phyloP scores from a whole-genome alignment of 2,797 vertebrate genomes.

The Betta splendens region DNA sequence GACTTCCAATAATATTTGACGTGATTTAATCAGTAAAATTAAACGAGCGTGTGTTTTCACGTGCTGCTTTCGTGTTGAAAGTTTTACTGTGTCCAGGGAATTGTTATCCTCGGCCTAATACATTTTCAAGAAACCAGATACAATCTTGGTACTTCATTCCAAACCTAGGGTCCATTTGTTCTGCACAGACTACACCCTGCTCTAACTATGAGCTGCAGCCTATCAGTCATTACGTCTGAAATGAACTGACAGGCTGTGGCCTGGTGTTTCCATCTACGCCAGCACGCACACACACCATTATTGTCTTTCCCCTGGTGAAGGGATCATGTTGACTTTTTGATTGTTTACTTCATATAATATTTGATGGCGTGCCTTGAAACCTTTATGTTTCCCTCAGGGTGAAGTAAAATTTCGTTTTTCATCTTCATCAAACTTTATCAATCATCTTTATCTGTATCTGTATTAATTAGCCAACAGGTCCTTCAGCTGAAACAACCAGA shows the following conservation, averaged over 20 bases:
- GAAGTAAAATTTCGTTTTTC: too few relatives aligned
- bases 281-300: background rate
- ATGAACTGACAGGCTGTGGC: conserved; percentile 1
- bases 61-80: background rate
- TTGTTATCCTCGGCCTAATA: conserved; percentile 16
- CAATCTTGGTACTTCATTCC: conserved; percentile 45
- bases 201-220: conserved; percentile 33
- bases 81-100: conserved; percentile 6
- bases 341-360: too few relatives aligned
- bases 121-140: conserved; percentile 48
- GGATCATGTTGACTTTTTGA: too few relatives aligned
- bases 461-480: too few relatives aligned
- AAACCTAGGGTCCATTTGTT: conserved; percentile 46
- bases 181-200: conserved; percentile 34
- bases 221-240: conserved; percentile 32
- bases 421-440: too few relatives aligned
- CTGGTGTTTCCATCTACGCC: conserved; percentile 36
- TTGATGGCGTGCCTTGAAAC: too few relatives aligned
- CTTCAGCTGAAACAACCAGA: too few relatives aligned
- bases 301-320: too few relatives aligned
- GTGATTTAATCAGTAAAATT: background rate
- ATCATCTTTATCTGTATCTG: too few relatives aligned
- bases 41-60: background rate
- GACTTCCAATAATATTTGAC: background rate
- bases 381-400: too few relatives aligned